Evolutionary conservation across 1,140 invertebrate species (phyloP).

Genomic region (Diachasmimorpha longicaudata): DNA sequence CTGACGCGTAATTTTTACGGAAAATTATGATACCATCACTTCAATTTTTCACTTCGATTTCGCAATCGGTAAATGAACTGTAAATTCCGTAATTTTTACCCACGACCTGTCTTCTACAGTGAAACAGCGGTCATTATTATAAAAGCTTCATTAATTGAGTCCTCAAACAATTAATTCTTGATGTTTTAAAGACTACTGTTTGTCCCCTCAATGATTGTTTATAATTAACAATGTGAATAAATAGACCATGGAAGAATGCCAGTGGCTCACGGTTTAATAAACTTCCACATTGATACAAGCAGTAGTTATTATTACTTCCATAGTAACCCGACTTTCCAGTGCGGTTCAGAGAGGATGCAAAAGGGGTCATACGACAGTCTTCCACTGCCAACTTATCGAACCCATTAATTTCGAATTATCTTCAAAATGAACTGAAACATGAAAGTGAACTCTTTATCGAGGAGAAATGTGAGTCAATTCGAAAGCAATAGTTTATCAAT

Average conservation of each 20-base stretch:
- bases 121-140: too few species aligned
- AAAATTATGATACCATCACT: too few species aligned
- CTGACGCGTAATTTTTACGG: too few species aligned
- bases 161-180: too few species aligned
- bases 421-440: not conserved
- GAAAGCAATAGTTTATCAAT: not conserved
- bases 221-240: not conserved
- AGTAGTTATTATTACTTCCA: not conserved
- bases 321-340: not conserved
- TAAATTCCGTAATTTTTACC: too few species aligned
- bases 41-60: too few species aligned
- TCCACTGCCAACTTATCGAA: not conserved
- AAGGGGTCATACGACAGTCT: not conserved
- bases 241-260: not conserved
- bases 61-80: too few species aligned
- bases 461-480: not conserved
- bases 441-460: not conserved
- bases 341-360: not conserved
- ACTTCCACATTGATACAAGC: not conserved
- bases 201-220: too few species aligned
- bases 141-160: too few species aligned
- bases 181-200: too few species aligned
- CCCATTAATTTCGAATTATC: not conserved
- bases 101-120: too few species aligned
- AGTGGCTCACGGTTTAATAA: not conserved